phyloP scores from a whole-genome alignment of 2,888 invertebrate genomes.

The Ochropleura leucogaster region DNA sequence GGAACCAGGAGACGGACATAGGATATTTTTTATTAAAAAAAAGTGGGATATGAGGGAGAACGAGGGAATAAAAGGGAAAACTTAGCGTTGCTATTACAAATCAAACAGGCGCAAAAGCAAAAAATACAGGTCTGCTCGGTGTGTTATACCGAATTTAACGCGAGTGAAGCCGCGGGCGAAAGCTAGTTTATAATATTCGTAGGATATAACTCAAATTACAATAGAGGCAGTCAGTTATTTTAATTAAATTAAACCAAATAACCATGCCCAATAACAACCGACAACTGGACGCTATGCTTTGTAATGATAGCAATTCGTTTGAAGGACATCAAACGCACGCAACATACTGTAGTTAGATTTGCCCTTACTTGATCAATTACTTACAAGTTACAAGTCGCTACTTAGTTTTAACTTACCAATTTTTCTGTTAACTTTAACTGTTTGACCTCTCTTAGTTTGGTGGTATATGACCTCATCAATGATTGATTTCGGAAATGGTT shows the following conservation, averaged over 20 bases:
- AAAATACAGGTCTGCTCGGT: no score
- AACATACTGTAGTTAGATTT: slow-evolving; percentile 33
- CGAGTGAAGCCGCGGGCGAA: no score
- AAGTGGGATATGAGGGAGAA: no score
- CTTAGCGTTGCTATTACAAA: no score
- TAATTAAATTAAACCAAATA: slow-evolving; percentile 28
- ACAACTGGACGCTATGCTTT: slow-evolving; percentile 5
- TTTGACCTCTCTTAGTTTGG: slow-evolving; percentile 35
- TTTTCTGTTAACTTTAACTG: slow-evolving; percentile 29
- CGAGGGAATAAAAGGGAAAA: no score
- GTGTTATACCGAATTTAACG: no score
- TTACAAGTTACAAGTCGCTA: slow-evolving; percentile 26
- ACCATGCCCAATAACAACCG: neutral
- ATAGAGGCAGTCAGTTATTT: neutral
- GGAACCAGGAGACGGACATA: no score
- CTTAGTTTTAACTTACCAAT: slow-evolving; percentile 19
- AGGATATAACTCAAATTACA: no score
- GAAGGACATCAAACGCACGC: slow-evolving; percentile 43
- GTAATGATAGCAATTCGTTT: slow-evolving; percentile 54
- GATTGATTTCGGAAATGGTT: slow-evolving; percentile 28
- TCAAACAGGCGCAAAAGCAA: no score
- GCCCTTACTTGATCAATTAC: slow-evolving; percentile 48
- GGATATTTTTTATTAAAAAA: no score
- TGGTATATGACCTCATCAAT: slow-evolving; percentile 6
- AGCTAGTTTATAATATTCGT: no score